Conservation (phyloP, 2,113 vertebrate genomes). For the Elaphurus davidianus region DNA sequence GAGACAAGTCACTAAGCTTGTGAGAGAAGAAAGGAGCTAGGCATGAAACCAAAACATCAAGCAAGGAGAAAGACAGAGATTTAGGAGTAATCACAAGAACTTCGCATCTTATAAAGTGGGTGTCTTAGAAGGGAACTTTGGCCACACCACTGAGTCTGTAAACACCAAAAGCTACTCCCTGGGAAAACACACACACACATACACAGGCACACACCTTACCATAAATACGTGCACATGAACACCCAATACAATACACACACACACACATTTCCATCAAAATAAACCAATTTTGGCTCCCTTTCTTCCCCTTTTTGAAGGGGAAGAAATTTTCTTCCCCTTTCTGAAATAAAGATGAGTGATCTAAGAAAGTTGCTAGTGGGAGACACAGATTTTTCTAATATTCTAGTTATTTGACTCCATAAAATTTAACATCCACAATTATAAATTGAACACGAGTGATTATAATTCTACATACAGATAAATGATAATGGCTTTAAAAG, state of each 20-base stretch:
- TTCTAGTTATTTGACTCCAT: neutral
- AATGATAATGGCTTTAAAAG: conserved; percentile 16
- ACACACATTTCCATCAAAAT: neutral
- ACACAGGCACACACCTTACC: neutral
- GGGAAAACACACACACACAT: neutral
- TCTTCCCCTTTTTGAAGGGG: neutral
- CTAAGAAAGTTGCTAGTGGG: neutral
- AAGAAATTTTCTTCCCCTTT: neutral
- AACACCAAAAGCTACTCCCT: neutral
- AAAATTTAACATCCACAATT: neutral
- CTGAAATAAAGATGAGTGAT: neutral
- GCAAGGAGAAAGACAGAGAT: neutral
- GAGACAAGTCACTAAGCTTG: neutral
- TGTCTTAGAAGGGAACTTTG: neutral
- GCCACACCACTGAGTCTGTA: neutral
- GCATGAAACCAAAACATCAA: neutral
- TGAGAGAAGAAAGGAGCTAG: neutral
- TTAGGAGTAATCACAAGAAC: neutral
- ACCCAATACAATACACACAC: neutral
- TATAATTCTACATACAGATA: neutral
- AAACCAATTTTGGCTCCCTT: neutral
- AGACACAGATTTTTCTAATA: neutral
- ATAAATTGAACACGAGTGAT: neutral
- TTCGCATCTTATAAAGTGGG: neutral
- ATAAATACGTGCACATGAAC: neutral